These are phyloP conservation scores for Bryconaethiops microstoma DNA, from an alignment of 2,797 vertebrate genomes.

Conservation along the genomic window DNA sequence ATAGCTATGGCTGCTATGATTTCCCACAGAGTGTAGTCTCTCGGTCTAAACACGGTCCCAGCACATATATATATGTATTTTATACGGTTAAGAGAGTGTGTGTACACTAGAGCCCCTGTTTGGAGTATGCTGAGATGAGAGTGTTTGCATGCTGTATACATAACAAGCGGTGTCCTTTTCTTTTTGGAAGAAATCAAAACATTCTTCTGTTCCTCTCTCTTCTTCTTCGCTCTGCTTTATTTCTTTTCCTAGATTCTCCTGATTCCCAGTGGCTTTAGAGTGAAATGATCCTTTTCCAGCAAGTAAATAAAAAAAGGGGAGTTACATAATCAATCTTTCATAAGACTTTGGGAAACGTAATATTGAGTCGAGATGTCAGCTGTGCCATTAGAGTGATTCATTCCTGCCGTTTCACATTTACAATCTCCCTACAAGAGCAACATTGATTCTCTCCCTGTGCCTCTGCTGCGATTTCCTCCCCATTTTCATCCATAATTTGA, in stretches of 20 bases:
- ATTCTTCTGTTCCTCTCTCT: conserved; percentile 8
- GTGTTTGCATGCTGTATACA: conserved; percentile 37
- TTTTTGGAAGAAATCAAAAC: conserved; percentile 20
- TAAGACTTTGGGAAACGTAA: conserved; percentile 80
- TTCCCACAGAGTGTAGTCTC: background rate
- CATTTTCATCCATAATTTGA: conserved; percentile 81
- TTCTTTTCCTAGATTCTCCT: conserved; percentile 38
- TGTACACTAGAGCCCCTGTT: background rate
- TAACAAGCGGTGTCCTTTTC: background rate
- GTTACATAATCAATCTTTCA: conserved; percentile 84
- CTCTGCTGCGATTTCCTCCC: conserved; percentile 80
- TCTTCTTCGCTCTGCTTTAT: conserved; percentile 16
- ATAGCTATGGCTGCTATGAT: background rate
- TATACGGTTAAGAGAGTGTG: background rate
- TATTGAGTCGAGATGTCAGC: conserved; percentile 84
- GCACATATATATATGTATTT: conserved; percentile 9
- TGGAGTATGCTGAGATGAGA: conserved; percentile 9
- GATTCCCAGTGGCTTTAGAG: conserved; percentile 52
- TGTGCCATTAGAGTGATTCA: conserved; percentile 85
- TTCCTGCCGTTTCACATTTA: conserved; percentile 83
- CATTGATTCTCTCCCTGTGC: conserved; percentile 73
- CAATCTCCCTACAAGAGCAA: conserved; percentile 81
- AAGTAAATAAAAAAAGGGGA: conserved; percentile 81
- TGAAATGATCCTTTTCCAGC: conserved; percentile 59
- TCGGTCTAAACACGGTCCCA: background rate